These are phyloP conservation scores for Ara ararauna DNA, from an alignment of 2,797 vertebrate species.

Conservation along the genomic window DNA sequence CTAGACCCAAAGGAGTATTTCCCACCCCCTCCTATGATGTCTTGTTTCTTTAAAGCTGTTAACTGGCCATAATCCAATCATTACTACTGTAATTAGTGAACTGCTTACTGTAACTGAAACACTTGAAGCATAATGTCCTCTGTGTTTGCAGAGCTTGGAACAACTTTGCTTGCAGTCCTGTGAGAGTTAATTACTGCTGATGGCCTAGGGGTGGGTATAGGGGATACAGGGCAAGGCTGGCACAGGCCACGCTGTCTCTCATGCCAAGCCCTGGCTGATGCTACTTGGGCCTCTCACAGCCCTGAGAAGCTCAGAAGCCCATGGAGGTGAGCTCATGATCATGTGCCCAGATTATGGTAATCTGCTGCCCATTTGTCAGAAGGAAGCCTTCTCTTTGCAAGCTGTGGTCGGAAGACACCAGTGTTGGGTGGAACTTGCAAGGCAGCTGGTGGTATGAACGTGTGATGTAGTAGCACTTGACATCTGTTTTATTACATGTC, in stretches of 20 bases:
- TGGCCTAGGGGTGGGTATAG: background rate
- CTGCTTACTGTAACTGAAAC: constrained; percentile 54
- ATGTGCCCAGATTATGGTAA: background rate
- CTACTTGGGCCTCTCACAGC: background rate
- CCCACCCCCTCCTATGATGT: background rate
- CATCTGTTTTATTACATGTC: background rate
- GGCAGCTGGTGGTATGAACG: background rate
- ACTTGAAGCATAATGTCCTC: constrained; percentile 6
- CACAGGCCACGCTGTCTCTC: background rate
- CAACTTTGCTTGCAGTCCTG: background rate
- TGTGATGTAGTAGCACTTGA: background rate
- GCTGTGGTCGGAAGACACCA: background rate
- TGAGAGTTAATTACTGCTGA: background rate
- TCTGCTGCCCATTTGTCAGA: background rate
- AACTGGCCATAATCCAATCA: constrained; percentile 57
- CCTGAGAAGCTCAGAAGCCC: background rate
- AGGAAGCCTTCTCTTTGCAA: background rate
- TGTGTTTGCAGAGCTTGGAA: background rate
- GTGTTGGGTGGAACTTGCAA: background rate
- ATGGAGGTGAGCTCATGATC: background rate
- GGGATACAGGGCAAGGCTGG: background rate
- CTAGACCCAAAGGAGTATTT: background rate
- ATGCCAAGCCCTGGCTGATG: accelerated
- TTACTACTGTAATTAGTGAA: constrained; percentile 62
- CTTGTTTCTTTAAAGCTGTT: constrained; percentile 51